phyloP scores from a whole-genome alignment of 2,113 vertebrate genomes.

The Rhinoderma darwinii region DNA sequence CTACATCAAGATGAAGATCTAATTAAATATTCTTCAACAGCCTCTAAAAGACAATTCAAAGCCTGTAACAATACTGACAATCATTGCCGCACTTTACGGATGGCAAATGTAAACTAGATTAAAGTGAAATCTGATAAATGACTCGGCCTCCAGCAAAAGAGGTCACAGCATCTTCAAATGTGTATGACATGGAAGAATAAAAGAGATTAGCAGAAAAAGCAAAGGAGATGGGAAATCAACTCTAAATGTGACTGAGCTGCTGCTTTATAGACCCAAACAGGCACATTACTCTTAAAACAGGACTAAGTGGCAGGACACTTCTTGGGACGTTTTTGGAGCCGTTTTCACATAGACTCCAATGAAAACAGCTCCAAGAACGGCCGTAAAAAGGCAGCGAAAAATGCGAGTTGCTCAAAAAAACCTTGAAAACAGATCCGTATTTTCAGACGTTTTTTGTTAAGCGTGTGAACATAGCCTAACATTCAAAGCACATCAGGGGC shows the following conservation, averaged over 20 bases:
- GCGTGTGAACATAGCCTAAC: no score
- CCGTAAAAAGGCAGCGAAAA: no score
- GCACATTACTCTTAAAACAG: background rate
- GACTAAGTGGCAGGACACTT: background rate
- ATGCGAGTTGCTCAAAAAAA: no score
- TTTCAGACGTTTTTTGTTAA: no score
- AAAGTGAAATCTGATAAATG: slow-evolving; percentile 58
- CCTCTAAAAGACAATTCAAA: slow-evolving; percentile 54
- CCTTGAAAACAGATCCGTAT: no score
- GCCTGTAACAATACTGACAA: slow-evolving; percentile 50
- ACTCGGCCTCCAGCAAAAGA: slow-evolving; percentile 28
- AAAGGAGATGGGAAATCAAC: slow-evolving; percentile 31
- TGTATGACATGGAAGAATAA: slow-evolving; percentile 1
- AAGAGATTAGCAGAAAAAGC: slow-evolving; percentile 14
- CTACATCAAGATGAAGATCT: slow-evolving; percentile 57
- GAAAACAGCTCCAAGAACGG: no score
- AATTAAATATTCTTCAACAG: slow-evolving; percentile 58
- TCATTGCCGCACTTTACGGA: slow-evolving; percentile 47
- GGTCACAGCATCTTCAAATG: slow-evolving; percentile 14
- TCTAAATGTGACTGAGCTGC: background rate
- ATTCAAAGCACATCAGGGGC: slow-evolving; percentile 10
- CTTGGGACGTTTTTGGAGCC: no score
- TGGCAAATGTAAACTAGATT: slow-evolving; percentile 57
- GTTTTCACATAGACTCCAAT: no score
- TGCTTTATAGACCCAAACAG: background rate